Evolutionary conservation across 2,888 invertebrate genomes (phyloP).

Genomic region (Melipona bicolor): DNA sequence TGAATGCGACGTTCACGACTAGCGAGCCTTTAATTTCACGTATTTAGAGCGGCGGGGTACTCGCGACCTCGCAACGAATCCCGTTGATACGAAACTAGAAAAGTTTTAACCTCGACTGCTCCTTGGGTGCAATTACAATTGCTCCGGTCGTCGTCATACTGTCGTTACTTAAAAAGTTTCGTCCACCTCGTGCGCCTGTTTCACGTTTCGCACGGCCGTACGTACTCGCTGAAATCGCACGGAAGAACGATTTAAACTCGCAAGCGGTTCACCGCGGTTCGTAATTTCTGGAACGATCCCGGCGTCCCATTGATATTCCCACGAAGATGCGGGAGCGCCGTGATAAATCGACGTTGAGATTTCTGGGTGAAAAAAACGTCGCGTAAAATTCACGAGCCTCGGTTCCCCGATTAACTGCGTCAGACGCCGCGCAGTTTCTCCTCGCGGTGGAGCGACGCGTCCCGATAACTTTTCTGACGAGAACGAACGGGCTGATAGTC

Average conservation of each 20-base stretch:
- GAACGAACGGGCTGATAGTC: conserved; percentile 49
- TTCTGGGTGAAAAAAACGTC: conserved; percentile 4
- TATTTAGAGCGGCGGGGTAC: conserved; percentile 26
- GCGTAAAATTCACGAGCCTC: conserved; percentile 22
- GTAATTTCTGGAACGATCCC: neutral
- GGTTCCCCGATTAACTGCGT: conserved; percentile 25
- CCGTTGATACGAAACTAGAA: conserved; percentile 16
- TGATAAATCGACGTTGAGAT: neutral
- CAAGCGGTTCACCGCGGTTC: neutral
- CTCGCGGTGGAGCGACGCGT: conserved; percentile 21
- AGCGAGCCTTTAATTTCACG: conserved; percentile 21
- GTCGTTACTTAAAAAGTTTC: conserved; percentile 13
- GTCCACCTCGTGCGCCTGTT: too few relatives aligned
- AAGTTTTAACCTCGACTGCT: conserved; percentile 37
- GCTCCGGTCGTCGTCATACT: conserved; percentile 36
- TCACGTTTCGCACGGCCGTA: too few relatives aligned
- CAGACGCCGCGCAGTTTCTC: conserved; percentile 35
- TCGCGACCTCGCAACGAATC: conserved; percentile 29
- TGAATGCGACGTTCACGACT: neutral
- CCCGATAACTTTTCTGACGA: conserved; percentile 42
- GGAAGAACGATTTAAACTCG: neutral
- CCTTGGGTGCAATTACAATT: conserved; percentile 47
- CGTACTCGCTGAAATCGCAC: too few relatives aligned
- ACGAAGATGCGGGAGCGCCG: neutral
- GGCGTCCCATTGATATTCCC: neutral